phyloP scores from a whole-genome alignment of 1,140 invertebrate species.

The Oppia nitens region DNA sequence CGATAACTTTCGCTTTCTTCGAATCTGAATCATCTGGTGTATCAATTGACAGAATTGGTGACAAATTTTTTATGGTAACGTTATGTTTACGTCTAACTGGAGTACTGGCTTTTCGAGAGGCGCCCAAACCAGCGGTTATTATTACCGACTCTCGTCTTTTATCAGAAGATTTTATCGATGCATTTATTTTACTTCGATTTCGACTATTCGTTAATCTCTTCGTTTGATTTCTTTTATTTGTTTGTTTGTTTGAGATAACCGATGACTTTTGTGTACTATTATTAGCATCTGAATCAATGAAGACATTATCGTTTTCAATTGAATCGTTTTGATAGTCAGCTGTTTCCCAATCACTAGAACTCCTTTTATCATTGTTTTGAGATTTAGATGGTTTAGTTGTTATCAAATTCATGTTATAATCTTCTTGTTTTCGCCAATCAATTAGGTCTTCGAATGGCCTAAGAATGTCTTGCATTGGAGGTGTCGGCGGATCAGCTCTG shows the following conservation, averaged over 20 bases:
- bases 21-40: not conserved
- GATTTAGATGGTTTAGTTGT: not conserved
- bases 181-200: not conserved
- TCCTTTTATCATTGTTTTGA: not conserved
- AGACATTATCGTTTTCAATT: not conserved
- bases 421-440: not conserved
- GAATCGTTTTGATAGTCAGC: not conserved
- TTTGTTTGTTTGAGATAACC: not conserved
- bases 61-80: not conserved
- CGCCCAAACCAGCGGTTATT: not conserved
- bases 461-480: not conserved
- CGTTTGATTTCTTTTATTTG: not conserved
- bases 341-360: not conserved
- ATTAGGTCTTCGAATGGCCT: constrained; percentile 1
- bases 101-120: not conserved
- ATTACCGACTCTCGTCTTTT: too few species aligned
- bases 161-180: not conserved
- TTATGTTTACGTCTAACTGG: not conserved
- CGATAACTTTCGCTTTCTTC: not conserved
- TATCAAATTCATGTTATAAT: not conserved
- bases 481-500: not conserved
- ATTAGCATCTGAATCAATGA: not conserved
- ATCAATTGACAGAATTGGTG: not conserved
- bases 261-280: not conserved
- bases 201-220: not conserved